Evolutionary conservation across 2,113 vertebrate genomes (phyloP).

Genomic region (Pagrus major): DNA sequence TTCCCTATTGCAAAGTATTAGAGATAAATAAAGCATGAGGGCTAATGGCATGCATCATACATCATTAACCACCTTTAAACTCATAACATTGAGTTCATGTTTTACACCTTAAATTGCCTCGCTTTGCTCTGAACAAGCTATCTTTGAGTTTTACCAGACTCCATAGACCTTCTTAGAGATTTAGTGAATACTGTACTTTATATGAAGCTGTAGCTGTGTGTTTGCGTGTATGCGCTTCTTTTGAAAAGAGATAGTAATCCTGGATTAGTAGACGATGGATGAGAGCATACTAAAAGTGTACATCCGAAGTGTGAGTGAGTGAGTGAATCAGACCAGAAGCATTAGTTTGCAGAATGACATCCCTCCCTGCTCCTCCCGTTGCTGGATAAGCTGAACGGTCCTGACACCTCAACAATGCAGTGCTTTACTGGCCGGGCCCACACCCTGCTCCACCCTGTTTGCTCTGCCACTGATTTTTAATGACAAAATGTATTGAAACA

Average conservation of each 20-base stretch:
- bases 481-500: constrained; percentile 94
- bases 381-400: constrained; percentile 88
- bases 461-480: constrained; percentile 91
- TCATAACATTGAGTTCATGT: background rate
- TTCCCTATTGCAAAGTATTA: background rate
- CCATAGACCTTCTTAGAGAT: background rate
- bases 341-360: constrained; percentile 90
- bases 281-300: constrained; percentile 14
- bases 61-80: constrained; percentile 9
- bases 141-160: constrained; percentile 15
- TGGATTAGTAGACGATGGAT: background rate
- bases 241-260: background rate
- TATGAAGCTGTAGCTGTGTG: background rate
- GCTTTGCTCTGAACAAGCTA: background rate
- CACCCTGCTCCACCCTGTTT: constrained; percentile 89
- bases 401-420: constrained; percentile 91
- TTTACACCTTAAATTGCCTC: background rate
- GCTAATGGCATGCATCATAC: background rate
- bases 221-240: background rate
- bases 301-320: constrained; percentile 1
- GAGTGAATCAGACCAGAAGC: constrained; percentile 86
- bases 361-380: constrained; percentile 71
- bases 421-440: constrained; percentile 85
- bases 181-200: background rate
- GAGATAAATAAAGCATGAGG: constrained; percentile 6